Conservation (phyloP, 2,797 vertebrate species). For the Labroides dimidiatus region DNA sequence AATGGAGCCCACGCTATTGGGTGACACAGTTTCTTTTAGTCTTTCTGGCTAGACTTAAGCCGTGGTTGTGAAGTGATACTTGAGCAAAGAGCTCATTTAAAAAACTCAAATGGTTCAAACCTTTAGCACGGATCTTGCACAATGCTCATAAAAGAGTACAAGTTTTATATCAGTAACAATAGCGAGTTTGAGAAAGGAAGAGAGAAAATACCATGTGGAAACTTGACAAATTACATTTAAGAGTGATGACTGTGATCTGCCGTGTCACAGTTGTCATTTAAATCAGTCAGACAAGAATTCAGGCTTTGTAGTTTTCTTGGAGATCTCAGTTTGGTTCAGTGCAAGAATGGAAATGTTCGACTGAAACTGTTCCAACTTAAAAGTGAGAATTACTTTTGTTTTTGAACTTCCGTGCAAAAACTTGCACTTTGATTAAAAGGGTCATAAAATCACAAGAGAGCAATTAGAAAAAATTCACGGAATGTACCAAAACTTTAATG, state of each 20-base stretch:
- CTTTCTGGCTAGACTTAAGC: slow-evolving; percentile 53
- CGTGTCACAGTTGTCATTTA: slow-evolving; percentile 1
- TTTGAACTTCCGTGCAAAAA: neutral
- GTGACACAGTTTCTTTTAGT: slow-evolving; percentile 77
- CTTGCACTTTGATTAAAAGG: neutral
- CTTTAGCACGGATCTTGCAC: slow-evolving; percentile 37
- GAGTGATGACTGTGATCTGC: neutral
- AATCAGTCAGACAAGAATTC: slow-evolving; percentile 2
- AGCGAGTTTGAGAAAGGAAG: slow-evolving; percentile 7
- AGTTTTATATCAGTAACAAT: slow-evolving; percentile 35
- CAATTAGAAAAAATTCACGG: too few species aligned
- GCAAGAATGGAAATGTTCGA: neutral
- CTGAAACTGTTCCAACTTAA: neutral
- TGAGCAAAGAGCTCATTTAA: slow-evolving; percentile 54
- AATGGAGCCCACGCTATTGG: slow-evolving; percentile 80
- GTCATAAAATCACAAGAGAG: neutral
- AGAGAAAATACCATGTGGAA: slow-evolving; percentile 7
- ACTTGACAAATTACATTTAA: slow-evolving; percentile 15
- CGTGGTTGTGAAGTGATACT: slow-evolving; percentile 61
- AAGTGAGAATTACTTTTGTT: too few species aligned
- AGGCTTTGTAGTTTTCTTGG: neutral
- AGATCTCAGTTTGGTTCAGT: neutral
- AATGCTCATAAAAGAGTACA: slow-evolving; percentile 34
- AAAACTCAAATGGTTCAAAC: slow-evolving; percentile 49
- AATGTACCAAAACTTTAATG: neutral